Conservation (phyloP, 2,113 vertebrate genomes). For the Balaeniceps rex region DNA sequence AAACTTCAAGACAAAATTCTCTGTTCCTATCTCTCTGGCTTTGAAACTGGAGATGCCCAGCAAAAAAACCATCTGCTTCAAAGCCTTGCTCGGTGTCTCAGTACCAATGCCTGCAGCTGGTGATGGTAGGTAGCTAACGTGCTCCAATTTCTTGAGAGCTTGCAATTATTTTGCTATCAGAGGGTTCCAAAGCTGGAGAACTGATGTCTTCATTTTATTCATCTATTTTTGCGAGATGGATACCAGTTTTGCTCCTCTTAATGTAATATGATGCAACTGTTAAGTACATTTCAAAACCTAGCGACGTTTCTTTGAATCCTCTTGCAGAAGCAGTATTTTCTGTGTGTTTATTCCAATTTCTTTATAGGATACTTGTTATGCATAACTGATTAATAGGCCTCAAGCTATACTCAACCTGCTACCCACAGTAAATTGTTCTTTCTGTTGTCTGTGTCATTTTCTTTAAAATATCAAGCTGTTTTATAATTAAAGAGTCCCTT, state of each 20-base stretch:
- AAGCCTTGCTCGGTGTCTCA: background rate
- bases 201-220: background rate
- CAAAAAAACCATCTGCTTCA: background rate
- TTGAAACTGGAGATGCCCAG: background rate
- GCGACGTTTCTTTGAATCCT: background rate
- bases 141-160: background rate
- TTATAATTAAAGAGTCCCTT: constrained; percentile 60
- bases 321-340: background rate
- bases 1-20: background rate
- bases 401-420: constrained; percentile 48
- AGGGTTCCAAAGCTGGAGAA: background rate
- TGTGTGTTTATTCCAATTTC: background rate
- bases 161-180: background rate
- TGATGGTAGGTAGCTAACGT: rapidly evolving
- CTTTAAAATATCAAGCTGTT: constrained; percentile 61
- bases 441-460: constrained; percentile 6
- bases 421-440: constrained; percentile 43
- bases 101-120: background rate
- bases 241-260: background rate
- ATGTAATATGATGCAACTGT: background rate
- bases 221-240: background rate
- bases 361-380: constrained; percentile 1
- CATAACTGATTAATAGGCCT: constrained; percentile 39
- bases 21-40: background rate
- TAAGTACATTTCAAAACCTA: background rate